Evolutionary conservation across 2,888 invertebrate species (phyloP).

Genomic region (Chloroclysta siterata): DNA sequence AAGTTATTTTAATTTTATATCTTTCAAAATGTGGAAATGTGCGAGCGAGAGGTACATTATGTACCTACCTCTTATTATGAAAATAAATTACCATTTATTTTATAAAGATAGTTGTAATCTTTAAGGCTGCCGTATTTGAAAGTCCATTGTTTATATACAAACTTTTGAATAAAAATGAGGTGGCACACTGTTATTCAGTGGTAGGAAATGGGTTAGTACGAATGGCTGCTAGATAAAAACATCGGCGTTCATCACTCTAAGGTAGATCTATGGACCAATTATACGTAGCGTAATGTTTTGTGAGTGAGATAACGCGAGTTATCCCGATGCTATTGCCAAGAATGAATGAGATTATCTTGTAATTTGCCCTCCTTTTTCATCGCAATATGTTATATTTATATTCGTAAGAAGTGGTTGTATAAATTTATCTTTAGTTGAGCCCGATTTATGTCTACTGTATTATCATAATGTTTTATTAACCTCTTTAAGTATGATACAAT

Average conservation of each 20-base stretch:
- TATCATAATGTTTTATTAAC: neutral
- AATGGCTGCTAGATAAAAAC: constrained; percentile 52
- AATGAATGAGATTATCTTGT: constrained; percentile 28
- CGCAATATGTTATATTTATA: neutral
- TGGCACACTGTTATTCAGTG: too few relatives aligned
- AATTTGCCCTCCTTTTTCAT: constrained; percentile 10
- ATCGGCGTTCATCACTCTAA: constrained; percentile 54
- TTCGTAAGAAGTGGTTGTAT: neutral
- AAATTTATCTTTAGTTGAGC: neutral
- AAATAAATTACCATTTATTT: too few relatives aligned
- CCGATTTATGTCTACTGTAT: neutral
- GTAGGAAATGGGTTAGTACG: constrained; percentile 64
- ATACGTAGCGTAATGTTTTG: constrained; percentile 46
- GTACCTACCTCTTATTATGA: too few relatives aligned
- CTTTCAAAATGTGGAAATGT: too few relatives aligned
- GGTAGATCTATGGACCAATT: constrained; percentile 53
- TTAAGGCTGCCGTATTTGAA: too few relatives aligned
- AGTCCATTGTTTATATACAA: too few relatives aligned
- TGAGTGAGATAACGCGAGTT: constrained; percentile 48
- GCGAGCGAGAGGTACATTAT: too few relatives aligned
- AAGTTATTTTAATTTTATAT: too few relatives aligned
- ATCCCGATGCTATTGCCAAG: constrained; percentile 43
- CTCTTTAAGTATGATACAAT: neutral
- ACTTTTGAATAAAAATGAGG: too few relatives aligned
- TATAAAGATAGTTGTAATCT: too few relatives aligned